These are phyloP conservation scores for Peromyscus eremicus DNA, from an alignment of 2,797 vertebrate species.

Conservation along the genomic window DNA sequence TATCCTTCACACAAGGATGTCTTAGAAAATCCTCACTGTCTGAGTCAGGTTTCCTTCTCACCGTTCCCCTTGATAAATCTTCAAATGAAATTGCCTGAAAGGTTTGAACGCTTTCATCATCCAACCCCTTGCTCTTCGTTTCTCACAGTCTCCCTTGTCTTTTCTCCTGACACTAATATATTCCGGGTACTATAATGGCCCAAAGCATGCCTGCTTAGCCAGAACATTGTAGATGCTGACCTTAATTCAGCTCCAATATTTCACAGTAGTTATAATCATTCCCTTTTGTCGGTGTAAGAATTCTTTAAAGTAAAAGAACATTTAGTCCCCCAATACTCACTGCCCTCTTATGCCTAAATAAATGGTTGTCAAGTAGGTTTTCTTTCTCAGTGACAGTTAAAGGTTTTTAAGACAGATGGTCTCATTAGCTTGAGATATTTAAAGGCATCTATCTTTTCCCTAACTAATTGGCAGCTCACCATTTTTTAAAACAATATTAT, in stretches of 20 bases:
- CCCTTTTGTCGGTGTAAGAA: slow-evolving; percentile 34
- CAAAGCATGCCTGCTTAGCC: neutral
- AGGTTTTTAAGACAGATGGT: slow-evolving; percentile 61
- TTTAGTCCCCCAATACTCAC: slow-evolving; percentile 34
- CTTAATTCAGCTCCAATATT: neutral
- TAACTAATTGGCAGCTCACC: slow-evolving; percentile 49
- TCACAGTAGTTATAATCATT: slow-evolving; percentile 51
- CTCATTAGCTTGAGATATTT: slow-evolving; percentile 70
- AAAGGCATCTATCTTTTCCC: slow-evolving; percentile 42
- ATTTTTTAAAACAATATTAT: slow-evolving; percentile 11
- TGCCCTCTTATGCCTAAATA: slow-evolving; percentile 62
- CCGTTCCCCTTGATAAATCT: neutral
- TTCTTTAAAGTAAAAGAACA: slow-evolving; percentile 28
- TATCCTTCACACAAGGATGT: neutral
- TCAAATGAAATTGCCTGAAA: slow-evolving; percentile 3
- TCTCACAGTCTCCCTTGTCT: neutral
- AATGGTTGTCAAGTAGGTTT: slow-evolving; percentile 62
- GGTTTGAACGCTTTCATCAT: neutral
- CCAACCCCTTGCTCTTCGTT: neutral
- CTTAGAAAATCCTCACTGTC: slow-evolving; percentile 18
- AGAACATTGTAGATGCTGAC: slow-evolving; percentile 31
- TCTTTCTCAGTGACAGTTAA: slow-evolving; percentile 52
- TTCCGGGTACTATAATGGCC: neutral
- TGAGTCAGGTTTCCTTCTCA: neutral
- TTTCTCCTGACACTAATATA: slow-evolving; percentile 32